Evolutionary conservation across 1,140 invertebrate genomes (phyloP), one percentile per base, ranked within the genome.

Genomic region (Pectinophora gossypiella): DNA sequence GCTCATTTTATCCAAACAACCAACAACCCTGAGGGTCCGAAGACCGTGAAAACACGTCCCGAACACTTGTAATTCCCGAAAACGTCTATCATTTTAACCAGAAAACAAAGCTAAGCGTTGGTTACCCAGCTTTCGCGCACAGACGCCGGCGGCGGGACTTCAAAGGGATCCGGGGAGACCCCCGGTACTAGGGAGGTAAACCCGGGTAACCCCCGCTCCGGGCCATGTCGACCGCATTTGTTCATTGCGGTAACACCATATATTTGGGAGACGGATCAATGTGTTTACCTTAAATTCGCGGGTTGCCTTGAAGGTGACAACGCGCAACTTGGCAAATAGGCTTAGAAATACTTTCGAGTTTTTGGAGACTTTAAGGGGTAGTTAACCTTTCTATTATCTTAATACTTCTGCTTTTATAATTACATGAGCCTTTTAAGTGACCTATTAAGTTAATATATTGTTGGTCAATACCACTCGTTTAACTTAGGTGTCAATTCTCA

Each of bases 21-120:
- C n/a, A n/a, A n/a, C 58, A 56, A 43, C 49, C 60, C 59, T 56
- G 56, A 59, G 63, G 57, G 52, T 58, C 54, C 55, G 55, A 49
- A 54, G 23, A 27, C 43, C 53, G 59, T 55, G 52, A 22, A 68
- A 59, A 56, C 56, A 64, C 55, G 60, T 68, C 61, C 61, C 54
- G 49, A 65, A 66, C 73, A 76, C 62, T 62, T 45, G 62, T 65
- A 68, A 71, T 73, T 69, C 59, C 68, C 61, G 36, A 22, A 72
- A 76, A 69, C 60, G 70, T 82, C 72, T 74, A 77, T 64, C 60
- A 66, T 77, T 76, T 40, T 76, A 77, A 77, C 65, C 70, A 64
- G 71, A 73, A 81, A 81, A 81, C 75, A 81, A 81, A 82, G 74
- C 76, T 76, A 73, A 75, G 61, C 73, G 71, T 73, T 59, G 70